Conservation (phyloP, 1,140 invertebrate species). For the Melanaphis sacchari region DNA sequence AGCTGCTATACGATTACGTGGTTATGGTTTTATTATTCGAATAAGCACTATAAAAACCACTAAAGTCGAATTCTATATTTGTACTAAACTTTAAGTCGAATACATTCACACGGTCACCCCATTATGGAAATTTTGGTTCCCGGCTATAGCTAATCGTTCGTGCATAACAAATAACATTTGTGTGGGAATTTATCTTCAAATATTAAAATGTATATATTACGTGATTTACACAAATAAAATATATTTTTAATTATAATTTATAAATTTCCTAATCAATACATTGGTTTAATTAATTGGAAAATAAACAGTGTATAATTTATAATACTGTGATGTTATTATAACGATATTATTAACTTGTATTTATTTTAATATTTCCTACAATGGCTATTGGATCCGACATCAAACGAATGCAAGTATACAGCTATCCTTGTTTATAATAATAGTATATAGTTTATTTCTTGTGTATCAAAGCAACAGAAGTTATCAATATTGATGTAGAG, state of each 20-base stretch:
- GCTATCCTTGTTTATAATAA: neutral
- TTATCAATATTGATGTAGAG: neutral
- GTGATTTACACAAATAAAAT: neutral
- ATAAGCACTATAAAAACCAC: neutral
- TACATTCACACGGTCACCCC: neutral
- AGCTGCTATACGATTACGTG: neutral
- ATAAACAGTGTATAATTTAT: neutral
- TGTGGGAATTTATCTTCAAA: neutral
- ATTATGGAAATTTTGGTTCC: neutral
- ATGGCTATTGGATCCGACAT: neutral
- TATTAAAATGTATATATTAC: neutral
- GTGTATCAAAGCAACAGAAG: neutral
- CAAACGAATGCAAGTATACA: neutral
- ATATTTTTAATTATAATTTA: neutral
- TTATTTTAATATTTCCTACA: conserved; percentile 2
- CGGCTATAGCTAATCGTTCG: neutral
- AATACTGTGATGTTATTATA: neutral
- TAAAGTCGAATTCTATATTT: neutral
- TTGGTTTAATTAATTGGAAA: neutral
- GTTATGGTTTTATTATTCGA: conserved; percentile 1
- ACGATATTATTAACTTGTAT: neutral
- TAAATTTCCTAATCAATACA: neutral
- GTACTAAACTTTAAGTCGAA: neutral
- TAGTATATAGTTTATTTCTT: neutral
- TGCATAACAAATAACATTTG: neutral